Evolutionary conservation across 2,113 vertebrate species (phyloP), one percentile per base, ranked within the genome.

Genomic region (Machaerirhynchus nigripectus): DNA sequence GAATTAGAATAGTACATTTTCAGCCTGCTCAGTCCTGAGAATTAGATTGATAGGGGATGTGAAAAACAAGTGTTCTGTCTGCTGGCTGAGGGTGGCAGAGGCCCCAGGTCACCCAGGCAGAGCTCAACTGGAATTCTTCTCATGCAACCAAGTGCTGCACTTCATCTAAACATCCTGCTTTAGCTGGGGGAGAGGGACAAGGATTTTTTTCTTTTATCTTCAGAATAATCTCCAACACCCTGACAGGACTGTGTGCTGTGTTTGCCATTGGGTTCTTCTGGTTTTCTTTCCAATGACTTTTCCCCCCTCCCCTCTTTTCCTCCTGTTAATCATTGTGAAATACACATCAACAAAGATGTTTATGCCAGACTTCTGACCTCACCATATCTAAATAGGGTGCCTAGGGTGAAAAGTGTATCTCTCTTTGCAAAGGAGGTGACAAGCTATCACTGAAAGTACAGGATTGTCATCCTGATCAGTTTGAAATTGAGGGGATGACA

Each of bases 31-130:
- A 50, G 7, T 94, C 22, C 30, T 53, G 61, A 77, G 27, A 77
- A 61, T 57, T 69, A 49, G 52, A n/a, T 80, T 61, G 57, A 24
- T 56, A 60, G 37, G 11, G 22, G 9, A 80, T 61, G 11, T 70
- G 19, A 67, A 79, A 68, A 82, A 71, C 47, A 76, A 87, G 8
- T 49, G 16, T 30, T 93, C 49, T 89, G 17, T 87, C 30, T 94
- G 6, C n/a, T 91, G 49, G 6, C 13, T 2, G 3, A 87, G 44
- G 22, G 31, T 71, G 13, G 39, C 60, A 84, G 61, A 71, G 50
- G 20, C n/a, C 12, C 7, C 3, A 3, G 3, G n/a, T 67, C 2
- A 0, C 39, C 31, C 1, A 0, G 27, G 13, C 35, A 87, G 60
- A 87, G 22, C 28, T 60, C 3, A 3, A 1, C 44, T 65, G 53